Evolutionary conservation across 92 coral and sea anemone species (phyloP).

Genomic region (Epizoanthus fatuus): DNA sequence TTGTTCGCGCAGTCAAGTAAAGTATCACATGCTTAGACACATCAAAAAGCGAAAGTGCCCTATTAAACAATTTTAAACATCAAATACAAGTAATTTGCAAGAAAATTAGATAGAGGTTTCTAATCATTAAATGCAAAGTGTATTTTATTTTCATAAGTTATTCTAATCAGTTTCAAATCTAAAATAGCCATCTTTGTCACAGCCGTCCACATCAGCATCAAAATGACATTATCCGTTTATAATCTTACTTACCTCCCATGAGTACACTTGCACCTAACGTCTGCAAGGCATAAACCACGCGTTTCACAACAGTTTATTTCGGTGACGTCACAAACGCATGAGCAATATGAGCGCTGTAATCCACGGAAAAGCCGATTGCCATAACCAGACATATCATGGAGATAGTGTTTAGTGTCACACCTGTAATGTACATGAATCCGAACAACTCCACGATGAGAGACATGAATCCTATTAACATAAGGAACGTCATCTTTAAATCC

Average conservation of each 20-base stretch:
- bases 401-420: slow-evolving; percentile 1
- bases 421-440: slow-evolving; percentile 1
- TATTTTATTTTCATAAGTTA: no score
- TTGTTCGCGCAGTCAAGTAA: no score
- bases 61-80: no score
- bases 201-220: no score
- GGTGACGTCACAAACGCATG: slow-evolving; percentile 3
- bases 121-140: no score
- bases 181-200: no score
- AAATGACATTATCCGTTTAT: no score
- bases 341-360: neutral
- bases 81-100: no score
- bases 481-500: neutral
- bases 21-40: no score
- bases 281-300: neutral
- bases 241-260: slow-evolving; percentile 11
- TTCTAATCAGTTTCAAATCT: no score
- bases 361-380: neutral
- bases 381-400: slow-evolving; percentile 3
- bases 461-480: neutral
- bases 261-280: neutral
- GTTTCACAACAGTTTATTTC: neutral
- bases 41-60: no score
- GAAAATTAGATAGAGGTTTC: no score
- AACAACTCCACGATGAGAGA: slow-evolving; percentile 16